Percentiles rank a stretch among this genome's conserved stretches.
Conservation (phyloP, 2,888 invertebrate species). For the Leucoma salicis region DNA sequence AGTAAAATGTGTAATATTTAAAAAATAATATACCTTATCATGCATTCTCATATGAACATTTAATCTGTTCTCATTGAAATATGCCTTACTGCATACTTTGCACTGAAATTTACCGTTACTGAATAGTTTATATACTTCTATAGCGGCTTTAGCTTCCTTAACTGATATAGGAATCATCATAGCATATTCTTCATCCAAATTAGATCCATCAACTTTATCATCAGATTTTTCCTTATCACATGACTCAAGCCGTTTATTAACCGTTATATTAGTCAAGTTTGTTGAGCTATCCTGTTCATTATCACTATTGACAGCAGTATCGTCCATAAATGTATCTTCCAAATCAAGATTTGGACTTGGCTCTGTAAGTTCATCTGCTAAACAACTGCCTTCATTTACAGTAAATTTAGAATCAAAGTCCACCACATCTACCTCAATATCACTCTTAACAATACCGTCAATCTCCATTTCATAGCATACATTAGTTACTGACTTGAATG, state of each 20-base stretch:
- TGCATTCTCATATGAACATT: slow-evolving; percentile 64
- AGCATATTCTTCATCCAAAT: slow-evolving; percentile 65
- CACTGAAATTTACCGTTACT: slow-evolving; percentile 53
- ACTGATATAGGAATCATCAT: slow-evolving; percentile 55
- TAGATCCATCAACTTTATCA: slow-evolving; percentile 44
- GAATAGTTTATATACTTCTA: slow-evolving; percentile 58
- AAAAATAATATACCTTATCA: slow-evolving; percentile 47
- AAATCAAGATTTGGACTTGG: slow-evolving; percentile 8
- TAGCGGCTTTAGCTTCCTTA: slow-evolving; percentile 61
- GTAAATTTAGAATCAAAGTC: slow-evolving; percentile 3
- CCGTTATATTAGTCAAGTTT: slow-evolving; percentile 3
- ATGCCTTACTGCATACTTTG: slow-evolving; percentile 52
- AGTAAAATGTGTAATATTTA: no score
- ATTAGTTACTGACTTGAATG: slow-evolving; percentile 36
- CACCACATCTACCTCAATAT: slow-evolving; percentile 12
- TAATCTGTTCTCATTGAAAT: slow-evolving; percentile 48
- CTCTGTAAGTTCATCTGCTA: slow-evolving; percentile 4
- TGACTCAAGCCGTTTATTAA: not conserved
- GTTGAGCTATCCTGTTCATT: slow-evolving; percentile 23
- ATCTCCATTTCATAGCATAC: slow-evolving; percentile 24
- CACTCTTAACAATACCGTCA: slow-evolving; percentile 26
- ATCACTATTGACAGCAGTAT: slow-evolving; percentile 24
- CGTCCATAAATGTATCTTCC: slow-evolving; percentile 24
- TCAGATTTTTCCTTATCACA: slow-evolving; percentile 4
- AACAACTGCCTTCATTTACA: not conserved